Evolutionary conservation across 2,888 invertebrate genomes (phyloP).

Genomic region (Drosophila subquinaria): DNA sequence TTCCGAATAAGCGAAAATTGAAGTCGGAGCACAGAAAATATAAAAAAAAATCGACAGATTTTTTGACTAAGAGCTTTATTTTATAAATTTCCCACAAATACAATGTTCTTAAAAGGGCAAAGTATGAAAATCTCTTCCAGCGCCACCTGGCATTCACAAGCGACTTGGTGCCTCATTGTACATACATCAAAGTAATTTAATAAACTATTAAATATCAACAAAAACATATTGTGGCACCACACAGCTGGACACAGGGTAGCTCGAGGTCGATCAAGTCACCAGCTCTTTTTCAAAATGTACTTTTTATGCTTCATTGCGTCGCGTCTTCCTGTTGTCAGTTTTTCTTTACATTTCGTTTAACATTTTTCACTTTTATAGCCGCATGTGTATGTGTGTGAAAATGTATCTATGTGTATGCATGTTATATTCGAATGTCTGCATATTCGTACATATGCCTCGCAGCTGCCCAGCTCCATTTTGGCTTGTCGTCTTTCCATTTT

Average conservation of each 20-base stretch:
- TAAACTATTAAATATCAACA: neutral
- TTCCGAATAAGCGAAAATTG: conserved; percentile 68
- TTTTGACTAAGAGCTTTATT: too few relatives aligned
- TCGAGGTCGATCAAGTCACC: neutral
- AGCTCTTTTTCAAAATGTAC: conserved; percentile 57
- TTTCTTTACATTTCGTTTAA: conserved; percentile 81
- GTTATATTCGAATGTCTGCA: conserved; percentile 43
- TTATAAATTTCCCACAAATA: neutral
- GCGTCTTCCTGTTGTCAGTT: conserved; percentile 80
- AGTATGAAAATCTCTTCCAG: neutral
- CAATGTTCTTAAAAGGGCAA: neutral
- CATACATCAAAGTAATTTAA: neutral
- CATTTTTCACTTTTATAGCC: conserved; percentile 82
- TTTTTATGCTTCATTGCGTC: conserved; percentile 81
- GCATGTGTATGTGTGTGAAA: conserved; percentile 41
- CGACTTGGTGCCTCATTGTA: neutral
- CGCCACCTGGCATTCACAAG: neutral
- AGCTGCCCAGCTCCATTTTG: conserved; percentile 78
- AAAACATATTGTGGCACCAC: neutral
- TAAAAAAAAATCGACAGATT: conserved; percentile 3
- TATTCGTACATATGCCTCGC: conserved; percentile 61
- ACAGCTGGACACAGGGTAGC: neutral
- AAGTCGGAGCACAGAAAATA: neutral
- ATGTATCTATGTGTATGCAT: conserved; percentile 27
- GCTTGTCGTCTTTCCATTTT: conserved; percentile 43